Evolutionary conservation across 2,113 vertebrate genomes (phyloP), one percentile per base, ranked within the genome.

Genomic region (Probosciger aterrimus): DNA sequence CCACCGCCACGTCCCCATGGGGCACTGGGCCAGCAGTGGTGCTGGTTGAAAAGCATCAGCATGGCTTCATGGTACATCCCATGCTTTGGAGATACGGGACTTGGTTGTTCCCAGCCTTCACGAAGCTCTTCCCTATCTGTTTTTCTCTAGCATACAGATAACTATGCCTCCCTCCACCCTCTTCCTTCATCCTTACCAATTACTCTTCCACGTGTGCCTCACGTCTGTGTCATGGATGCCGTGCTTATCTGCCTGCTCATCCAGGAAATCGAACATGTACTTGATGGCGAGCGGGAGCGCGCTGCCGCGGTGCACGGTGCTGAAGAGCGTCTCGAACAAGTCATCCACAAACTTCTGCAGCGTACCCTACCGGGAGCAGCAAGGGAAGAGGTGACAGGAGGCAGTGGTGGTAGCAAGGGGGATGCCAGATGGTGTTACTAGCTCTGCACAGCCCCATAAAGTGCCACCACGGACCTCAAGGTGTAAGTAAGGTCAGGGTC

Each of bases 181-280:
- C 31, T 25, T 62, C 39, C 18, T 24, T 7, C 18, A 1, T 4
- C 27, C 98, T 98, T 88, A 99, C 99, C 99, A 99, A 97, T 99
- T 99, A 98, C 99, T 99, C 96, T 99, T 99, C 99, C 99, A 99
- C 8, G 99, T 99, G 98, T 99, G 99, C 55, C 99, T 98, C 7
- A 99, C 99, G 15, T 99, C 99, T 1, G 98, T 99, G 98, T 99
- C 99, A 0, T 99, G 98, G 95, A 99, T 99, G 96, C 98, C 96
- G 22, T 99, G 99, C 87, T 98, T 99, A 97, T 99, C 99, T 0
- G 99, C 99, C 97, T 99, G 99, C 97, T 99, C 99, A 28, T 99
- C 99, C 98, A 99, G 97, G 98, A 99, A 99, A 85, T 99, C 99
- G 14, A 99, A 99, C 99, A 99, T 99, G 97, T 99, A 99, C 95